These are phyloP conservation scores for Arremon brunneinucha DNA, from an alignment of 2,797 vertebrate species.

Conservation along the genomic window DNA sequence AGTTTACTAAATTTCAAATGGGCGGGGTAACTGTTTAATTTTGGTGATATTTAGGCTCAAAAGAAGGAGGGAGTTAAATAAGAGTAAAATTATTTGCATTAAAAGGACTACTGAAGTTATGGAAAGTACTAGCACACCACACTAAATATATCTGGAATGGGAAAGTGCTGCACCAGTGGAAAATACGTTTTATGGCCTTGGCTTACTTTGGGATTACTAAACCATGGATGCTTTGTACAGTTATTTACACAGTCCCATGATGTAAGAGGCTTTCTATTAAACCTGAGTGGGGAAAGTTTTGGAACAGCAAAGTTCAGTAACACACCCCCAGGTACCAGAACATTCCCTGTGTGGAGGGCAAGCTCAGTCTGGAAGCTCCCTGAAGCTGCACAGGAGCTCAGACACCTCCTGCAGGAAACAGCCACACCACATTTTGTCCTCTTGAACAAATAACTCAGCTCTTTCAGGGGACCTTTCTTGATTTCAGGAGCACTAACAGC, in stretches of 20 bases:
- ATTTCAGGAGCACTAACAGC: not conserved
- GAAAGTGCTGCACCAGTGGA: not conserved
- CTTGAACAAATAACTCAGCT: not conserved
- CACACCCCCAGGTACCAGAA: not conserved
- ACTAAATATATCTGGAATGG: not conserved
- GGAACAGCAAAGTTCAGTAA: not conserved
- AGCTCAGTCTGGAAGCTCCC: not conserved
- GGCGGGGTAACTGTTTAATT: no score
- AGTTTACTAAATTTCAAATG: not conserved
- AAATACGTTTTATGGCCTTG: not conserved
- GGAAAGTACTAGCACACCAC: not conserved
- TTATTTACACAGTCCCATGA: not conserved
- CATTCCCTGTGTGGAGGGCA: not conserved
- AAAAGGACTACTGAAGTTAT: not conserved
- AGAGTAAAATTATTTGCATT: not conserved
- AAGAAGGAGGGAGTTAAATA: not conserved
- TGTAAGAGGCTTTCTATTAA: not conserved
- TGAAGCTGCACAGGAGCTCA: not conserved
- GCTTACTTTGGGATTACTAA: not conserved
- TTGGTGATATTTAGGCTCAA: not conserved
- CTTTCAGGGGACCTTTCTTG: not conserved
- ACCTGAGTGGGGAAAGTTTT: not conserved
- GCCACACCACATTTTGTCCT: not conserved
- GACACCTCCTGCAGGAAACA: rapidly evolving
- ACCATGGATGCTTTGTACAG: not conserved